Conservation (phyloP, 1,140 invertebrate species). For the Zaprionus davidi region DNA sequence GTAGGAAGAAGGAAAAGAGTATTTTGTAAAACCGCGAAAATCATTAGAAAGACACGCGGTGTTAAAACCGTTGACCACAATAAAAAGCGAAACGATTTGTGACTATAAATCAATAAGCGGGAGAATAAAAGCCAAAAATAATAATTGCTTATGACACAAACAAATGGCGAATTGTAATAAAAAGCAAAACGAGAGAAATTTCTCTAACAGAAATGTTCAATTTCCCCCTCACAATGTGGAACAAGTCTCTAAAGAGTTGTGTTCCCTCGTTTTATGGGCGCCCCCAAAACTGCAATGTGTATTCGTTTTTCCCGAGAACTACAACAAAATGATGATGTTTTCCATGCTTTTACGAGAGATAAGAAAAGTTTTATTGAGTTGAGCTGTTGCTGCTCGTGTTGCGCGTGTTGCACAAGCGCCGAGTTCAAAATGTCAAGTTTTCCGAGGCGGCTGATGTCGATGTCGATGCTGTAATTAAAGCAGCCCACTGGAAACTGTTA, state of each 20-base stretch:
- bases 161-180: slow-evolving; percentile 74
- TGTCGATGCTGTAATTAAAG: slow-evolving; percentile 43
- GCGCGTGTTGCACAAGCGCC: slow-evolving; percentile 43
- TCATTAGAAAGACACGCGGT: slow-evolving; percentile 40
- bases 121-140: slow-evolving; percentile 45
- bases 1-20: slow-evolving; percentile 2
- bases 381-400: slow-evolving; percentile 8
- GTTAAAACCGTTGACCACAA: slow-evolving; percentile 60
- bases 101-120: slow-evolving; percentile 64
- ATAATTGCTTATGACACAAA: slow-evolving; percentile 66
- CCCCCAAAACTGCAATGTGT: slow-evolving; percentile 44
- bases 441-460: slow-evolving; percentile 23
- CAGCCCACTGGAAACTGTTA: slow-evolving; percentile 56
- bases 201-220: slow-evolving; percentile 41
- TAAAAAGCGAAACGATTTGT: slow-evolving; percentile 49
- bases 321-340: slow-evolving; percentile 65
- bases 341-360: slow-evolving; percentile 70
- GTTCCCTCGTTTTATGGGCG: slow-evolving; percentile 29
- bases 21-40: slow-evolving; percentile 51
- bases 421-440: slow-evolving; percentile 75
- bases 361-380: slow-evolving; percentile 69
- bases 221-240: slow-evolving; percentile 44
- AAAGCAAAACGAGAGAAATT: slow-evolving; percentile 32
- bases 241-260: slow-evolving; percentile 65
- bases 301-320: slow-evolving; percentile 44